Evolutionary conservation across 2,888 invertebrate species (phyloP).

Genomic region (Pollenia amentaria): DNA sequence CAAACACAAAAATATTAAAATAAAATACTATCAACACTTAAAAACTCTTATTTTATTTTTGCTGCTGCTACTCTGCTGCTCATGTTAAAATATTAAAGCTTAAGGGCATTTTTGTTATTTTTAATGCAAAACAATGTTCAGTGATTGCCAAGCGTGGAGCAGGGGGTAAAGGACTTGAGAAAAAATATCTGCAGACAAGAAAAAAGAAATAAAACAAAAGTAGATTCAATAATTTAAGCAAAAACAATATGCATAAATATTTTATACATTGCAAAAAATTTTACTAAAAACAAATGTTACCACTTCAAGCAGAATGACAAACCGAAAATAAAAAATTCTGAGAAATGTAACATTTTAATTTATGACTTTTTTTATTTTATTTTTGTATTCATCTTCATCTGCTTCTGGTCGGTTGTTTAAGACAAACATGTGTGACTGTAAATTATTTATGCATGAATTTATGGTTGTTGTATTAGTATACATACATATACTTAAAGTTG

Average conservation of each 20-base stretch:
- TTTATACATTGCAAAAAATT: conserved; percentile 11
- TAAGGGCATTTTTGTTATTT: conserved; percentile 62
- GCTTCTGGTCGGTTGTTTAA: background rate
- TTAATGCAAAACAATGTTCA: conserved; percentile 58
- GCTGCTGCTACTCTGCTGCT: conserved; percentile 1
- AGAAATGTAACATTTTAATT: conserved; percentile 38
- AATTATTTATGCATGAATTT: conserved; percentile 19
- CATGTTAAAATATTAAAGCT: conserved; percentile 62
- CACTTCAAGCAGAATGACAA: conserved; percentile 42
- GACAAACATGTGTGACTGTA: conserved; percentile 39
- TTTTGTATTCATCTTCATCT: conserved; percentile 35
- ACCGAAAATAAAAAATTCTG: conserved; percentile 3
- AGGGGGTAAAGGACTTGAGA: background rate
- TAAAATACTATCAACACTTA: conserved; percentile 57
- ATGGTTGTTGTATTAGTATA: background rate
- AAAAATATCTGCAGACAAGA: conserved; percentile 17
- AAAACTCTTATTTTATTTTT: conserved; percentile 7
- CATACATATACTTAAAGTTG: background rate
- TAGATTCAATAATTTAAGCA: background rate
- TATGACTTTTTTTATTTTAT: conserved; percentile 27
- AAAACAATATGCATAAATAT: conserved; percentile 11
- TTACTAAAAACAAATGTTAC: conserved; percentile 56
- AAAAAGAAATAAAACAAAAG: conserved; percentile 30
- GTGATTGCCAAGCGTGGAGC: conserved; percentile 23
- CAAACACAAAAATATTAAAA: conserved; percentile 30